Base-by-base conservation (phyloP, 2,797 vertebrate genomes). In the Coranthus polyacanthus region DNA sequence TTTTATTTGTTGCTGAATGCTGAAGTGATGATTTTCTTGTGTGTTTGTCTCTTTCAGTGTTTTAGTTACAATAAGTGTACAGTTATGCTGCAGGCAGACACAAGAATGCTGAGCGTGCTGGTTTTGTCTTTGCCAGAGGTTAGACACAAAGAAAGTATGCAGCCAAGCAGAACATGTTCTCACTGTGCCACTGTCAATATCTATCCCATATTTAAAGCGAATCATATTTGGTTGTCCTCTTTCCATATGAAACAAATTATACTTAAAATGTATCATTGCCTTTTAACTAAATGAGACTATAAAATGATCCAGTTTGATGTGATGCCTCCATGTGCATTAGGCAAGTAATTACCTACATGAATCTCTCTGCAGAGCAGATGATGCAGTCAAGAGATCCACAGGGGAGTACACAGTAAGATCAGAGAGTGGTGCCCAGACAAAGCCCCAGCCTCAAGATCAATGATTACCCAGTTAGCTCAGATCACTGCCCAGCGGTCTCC, bases 381-480 rank as follows among this genome's bases (percentile, higher is more conserved):
- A 89, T 83, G 79, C 54, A 65, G 78, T 76, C 72, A 60, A 42
- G 67, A 73, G 83, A 83, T 79, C 72, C 86, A 83, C 85, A n/a
- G 74, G 90, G 89, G 88, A 91, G 60, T 57, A 78, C 81, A 81
- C 69, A 65, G 72, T 84, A 72, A 58, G 79, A 90, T 90, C 81
- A 92, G 82, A 88, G 80, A 89, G 85, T 80, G 70, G 84, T 81
- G 79, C 84, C 85, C 79, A 86, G 86, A 92, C 90, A 91, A 92
- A 91, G 88, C 81, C 72, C 73, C 13, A n/a, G 78, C 72, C 80
- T 73, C 50, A 29, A 63, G 90, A 92, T 93, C 92, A 89, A 93
- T 93, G 87, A 92, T 91, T 90, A 93, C 86, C 66, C 82, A 80
- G 92, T 93, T 92, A 91, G 86, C 79, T 88, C 76, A 85, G 78